phyloP scores from a whole-genome alignment of 2,113 vertebrate species.

The Pontoporia blainvillei region DNA sequence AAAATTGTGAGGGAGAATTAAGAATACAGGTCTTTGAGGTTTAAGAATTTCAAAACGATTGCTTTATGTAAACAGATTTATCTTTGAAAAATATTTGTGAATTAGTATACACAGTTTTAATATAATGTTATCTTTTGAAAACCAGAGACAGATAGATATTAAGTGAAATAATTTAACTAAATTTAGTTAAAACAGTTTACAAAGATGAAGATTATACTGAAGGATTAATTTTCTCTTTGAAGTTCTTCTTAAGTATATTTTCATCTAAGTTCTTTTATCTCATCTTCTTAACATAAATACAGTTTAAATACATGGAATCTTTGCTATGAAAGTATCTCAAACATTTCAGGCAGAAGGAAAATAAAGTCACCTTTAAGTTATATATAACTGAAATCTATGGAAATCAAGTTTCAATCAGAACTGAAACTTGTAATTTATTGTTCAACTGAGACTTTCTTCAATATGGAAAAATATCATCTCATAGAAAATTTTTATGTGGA shows the following conservation, averaged over 20 bases:
- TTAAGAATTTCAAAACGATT: background rate
- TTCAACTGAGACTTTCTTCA: background rate
- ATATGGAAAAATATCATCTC: background rate
- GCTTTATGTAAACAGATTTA: background rate
- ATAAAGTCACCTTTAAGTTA: background rate
- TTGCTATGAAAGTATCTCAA: background rate
- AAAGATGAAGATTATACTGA: background rate
- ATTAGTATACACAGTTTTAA: background rate
- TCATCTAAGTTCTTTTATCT: background rate
- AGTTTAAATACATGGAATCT: background rate
- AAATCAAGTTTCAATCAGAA: background rate
- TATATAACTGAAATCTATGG: background rate
- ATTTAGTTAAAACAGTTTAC: background rate
- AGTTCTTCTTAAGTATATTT: background rate
- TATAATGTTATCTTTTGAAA: background rate
- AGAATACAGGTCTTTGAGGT: background rate
- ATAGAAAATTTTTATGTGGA: background rate
- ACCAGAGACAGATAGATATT: background rate
- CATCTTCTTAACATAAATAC: background rate
- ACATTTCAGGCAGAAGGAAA: background rate
- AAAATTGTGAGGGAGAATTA: background rate
- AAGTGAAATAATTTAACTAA: background rate
- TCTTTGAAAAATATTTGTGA: background rate
- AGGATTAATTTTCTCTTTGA: background rate
- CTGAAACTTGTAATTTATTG: background rate